phyloP scores from a whole-genome alignment of 1,140 invertebrate genomes.

The Brachionus koreanus region DNA sequence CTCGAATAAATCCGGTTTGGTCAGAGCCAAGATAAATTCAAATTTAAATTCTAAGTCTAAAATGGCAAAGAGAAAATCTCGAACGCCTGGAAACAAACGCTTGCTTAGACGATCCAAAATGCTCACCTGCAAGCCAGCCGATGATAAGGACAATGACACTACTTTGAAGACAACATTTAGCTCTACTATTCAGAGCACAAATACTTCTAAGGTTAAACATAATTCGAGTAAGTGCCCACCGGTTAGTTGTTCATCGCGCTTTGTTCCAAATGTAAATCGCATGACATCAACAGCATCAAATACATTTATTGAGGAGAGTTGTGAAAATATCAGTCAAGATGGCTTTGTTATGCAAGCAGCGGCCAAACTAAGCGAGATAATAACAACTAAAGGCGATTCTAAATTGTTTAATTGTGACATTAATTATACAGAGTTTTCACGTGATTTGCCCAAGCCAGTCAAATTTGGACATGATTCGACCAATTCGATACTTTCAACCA shows the following conservation, averaged over 20 bases:
- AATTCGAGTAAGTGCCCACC: not conserved
- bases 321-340: not conserved
- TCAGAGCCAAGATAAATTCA: not conserved
- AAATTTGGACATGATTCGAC: constrained; percentile 39
- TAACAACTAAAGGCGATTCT: not conserved
- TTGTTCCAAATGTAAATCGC: not conserved
- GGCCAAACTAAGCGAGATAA: not conserved
- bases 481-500: not conserved
- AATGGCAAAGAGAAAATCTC: constrained; percentile 23
- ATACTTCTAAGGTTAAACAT: not conserved
- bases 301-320: constrained; percentile 31
- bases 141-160: not conserved
- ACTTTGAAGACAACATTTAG: constrained; percentile 15
- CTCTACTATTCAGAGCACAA: constrained; percentile 2
- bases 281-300: constrained; percentile 37
- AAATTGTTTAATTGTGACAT: constrained; percentile 32
- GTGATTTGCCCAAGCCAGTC: not conserved
- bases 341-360: not conserved
- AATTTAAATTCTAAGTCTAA: not conserved
- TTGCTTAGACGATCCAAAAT: not conserved
- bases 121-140: not conserved
- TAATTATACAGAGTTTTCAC: constrained; percentile 21
- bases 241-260: not conserved
- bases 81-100: constrained; percentile 20
- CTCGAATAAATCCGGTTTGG: not conserved